These are phyloP conservation scores for Halichoeres trimaculatus DNA, from an alignment of 2,113 vertebrate species.

Conservation along the genomic window DNA sequence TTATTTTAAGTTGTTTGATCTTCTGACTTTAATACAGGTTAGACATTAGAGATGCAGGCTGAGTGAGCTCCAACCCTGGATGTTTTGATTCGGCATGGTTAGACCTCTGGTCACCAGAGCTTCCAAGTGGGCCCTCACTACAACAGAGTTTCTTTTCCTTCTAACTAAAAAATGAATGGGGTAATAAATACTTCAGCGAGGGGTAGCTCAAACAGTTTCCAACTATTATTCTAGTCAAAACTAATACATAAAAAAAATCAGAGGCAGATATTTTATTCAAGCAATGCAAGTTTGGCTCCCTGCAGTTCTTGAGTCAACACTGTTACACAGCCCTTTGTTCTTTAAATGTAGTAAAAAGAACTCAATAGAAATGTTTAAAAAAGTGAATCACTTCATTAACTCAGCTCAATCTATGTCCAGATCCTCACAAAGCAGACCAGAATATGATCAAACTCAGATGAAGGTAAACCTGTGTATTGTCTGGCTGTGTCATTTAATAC, in stretches of 20 bases:
- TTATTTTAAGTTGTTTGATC: neutral
- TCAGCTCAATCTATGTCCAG: neutral
- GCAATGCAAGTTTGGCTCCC: neutral
- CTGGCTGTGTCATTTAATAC: neutral
- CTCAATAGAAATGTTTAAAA: neutral
- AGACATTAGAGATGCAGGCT: neutral
- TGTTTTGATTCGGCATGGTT: neutral
- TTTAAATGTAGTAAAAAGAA: neutral
- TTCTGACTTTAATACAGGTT: neutral
- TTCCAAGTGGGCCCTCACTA: neutral
- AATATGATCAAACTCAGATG: neutral
- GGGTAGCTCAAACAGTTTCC: neutral
- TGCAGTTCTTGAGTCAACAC: neutral
- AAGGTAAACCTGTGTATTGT: neutral
- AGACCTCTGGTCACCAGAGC: neutral
- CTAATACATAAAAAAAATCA: neutral
- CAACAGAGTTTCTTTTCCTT: neutral
- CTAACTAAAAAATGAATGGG: neutral
- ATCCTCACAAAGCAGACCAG: neutral
- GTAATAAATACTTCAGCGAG: neutral
- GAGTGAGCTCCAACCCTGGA: neutral
- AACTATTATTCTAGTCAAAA: neutral
- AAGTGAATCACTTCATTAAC: neutral
- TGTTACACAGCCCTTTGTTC: neutral
- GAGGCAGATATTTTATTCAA: neutral